Percentiles rank a stretch among this genome's conserved stretches.
phyloP scores from a whole-genome alignment of 64 coral and sea anemone genomes.

The Actinia tenebrosa region DNA sequence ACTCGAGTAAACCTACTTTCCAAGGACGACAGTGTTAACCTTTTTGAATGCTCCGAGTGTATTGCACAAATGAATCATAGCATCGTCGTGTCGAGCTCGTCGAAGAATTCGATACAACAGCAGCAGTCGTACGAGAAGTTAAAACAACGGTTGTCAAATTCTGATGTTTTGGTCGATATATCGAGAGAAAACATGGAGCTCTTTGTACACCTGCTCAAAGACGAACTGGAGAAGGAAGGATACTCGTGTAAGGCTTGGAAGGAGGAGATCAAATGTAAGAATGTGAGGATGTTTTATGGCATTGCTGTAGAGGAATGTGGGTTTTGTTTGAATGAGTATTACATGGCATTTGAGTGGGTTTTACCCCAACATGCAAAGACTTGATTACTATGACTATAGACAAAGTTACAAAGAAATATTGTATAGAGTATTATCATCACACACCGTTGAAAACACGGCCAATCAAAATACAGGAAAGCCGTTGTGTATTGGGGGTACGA shows the following conservation, averaged over 20 bases:
- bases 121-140: conserved; percentile 67
- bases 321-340: conserved; percentile 52
- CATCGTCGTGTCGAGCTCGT: conserved; percentile 38
- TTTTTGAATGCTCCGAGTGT: conserved; percentile 52
- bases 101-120: conserved; percentile 44
- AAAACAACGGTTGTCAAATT: conserved; percentile 38
- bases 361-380: neutral
- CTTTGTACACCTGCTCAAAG: conserved; percentile 48
- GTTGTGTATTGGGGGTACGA: too few relatives aligned
- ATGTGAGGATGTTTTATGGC: conserved; percentile 50
- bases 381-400: too few relatives aligned
- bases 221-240: conserved; percentile 54
- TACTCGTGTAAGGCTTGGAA: conserved; percentile 46
- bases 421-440: too few relatives aligned
- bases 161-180: conserved; percentile 48
- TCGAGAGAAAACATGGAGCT: conserved; percentile 46
- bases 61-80: conserved; percentile 56
- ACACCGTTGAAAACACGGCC: too few relatives aligned
- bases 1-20: conserved; percentile 64
- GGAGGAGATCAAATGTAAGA: conserved; percentile 77
- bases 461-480: too few relatives aligned
- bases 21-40: conserved; percentile 59
- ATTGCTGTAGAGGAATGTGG: conserved; percentile 67
- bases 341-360: conserved; percentile 77
- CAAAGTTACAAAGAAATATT: too few relatives aligned